These are phyloP conservation scores for Clamator glandarius DNA, from an alignment of 2,797 vertebrate species.

Conservation along the genomic window DNA sequence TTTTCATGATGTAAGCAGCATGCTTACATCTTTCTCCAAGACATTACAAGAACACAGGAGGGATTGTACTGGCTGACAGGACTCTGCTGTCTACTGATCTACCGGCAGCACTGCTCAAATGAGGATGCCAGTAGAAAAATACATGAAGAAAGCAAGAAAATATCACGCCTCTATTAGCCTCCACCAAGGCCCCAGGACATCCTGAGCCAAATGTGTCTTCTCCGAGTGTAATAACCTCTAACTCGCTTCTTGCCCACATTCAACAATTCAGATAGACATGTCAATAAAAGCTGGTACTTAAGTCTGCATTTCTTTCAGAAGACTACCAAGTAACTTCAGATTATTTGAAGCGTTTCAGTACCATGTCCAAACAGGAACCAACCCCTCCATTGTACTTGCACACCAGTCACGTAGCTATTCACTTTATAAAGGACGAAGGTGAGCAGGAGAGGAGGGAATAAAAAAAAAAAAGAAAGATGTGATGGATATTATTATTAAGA, in stretches of 20 bases:
- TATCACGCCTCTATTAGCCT: not conserved
- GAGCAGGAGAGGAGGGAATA: not conserved
- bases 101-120: not conserved
- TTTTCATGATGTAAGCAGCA: not conserved
- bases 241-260: not conserved
- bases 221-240: not conserved
- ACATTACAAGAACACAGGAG: not conserved
- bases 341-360: not conserved
- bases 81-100: not conserved
- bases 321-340: not conserved
- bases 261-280: too few relatives aligned
- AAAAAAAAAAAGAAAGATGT: not conserved
- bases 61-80: not conserved
- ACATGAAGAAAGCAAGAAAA: not conserved
- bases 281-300: not conserved
- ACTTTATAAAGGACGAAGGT: not conserved
- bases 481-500: not conserved
- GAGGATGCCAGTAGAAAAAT: not conserved
- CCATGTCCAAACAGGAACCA: not conserved
- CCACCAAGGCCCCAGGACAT: not conserved
- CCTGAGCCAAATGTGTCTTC: not conserved
- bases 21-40: not conserved
- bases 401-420: not conserved
- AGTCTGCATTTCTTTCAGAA: not conserved
- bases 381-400: not conserved